Percentiles rank a stretch among this genome's conserved stretches.
Evolutionary conservation across 1,140 invertebrate species (phyloP).

Genomic region (Ips typographus): DNA sequence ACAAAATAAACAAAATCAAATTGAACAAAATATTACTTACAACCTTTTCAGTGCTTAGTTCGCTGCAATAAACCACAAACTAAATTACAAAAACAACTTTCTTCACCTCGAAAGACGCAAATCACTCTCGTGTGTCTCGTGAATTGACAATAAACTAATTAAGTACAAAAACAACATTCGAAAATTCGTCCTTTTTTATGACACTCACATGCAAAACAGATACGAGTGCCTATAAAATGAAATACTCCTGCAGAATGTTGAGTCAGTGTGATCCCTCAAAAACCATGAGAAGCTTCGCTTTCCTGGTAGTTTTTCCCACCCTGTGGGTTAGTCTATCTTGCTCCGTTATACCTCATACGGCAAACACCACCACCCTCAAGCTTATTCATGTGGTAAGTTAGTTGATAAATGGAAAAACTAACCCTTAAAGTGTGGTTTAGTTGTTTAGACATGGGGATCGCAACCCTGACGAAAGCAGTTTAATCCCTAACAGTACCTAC

Average conservation of each 20-base stretch:
- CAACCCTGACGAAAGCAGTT: constrained; percentile 9
- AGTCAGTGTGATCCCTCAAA: not conserved
- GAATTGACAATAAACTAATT: constrained; percentile 1
- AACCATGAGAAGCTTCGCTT: constrained; percentile 6
- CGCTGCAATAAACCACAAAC: too few species aligned
- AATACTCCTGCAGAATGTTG: too few species aligned
- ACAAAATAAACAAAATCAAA: too few species aligned
- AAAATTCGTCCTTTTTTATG: constrained; percentile 2
- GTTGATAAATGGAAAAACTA: too few species aligned
- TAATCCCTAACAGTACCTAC: constrained; percentile 9
- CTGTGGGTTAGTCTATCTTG: constrained; percentile 19
- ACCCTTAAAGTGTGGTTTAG: not conserved
- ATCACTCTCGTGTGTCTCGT: too few species aligned
- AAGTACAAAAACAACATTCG: constrained; percentile 4
- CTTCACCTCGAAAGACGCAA: too few species aligned
- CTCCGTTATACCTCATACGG: not conserved
- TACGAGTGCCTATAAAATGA: constrained; percentile 1
- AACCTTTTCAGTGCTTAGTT: too few species aligned
- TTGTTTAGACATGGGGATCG: constrained; percentile 27
- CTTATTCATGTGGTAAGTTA: constrained; percentile 23
- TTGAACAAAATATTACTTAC: too few species aligned
- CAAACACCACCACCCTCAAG: constrained; percentile 8
- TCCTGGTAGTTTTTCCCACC: constrained; percentile 21
- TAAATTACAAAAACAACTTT: too few species aligned
- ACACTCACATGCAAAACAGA: constrained; percentile 3